phyloP scores from a whole-genome alignment of 2,888 invertebrate genomes.

The Rhimphoctona megacephalus region DNA sequence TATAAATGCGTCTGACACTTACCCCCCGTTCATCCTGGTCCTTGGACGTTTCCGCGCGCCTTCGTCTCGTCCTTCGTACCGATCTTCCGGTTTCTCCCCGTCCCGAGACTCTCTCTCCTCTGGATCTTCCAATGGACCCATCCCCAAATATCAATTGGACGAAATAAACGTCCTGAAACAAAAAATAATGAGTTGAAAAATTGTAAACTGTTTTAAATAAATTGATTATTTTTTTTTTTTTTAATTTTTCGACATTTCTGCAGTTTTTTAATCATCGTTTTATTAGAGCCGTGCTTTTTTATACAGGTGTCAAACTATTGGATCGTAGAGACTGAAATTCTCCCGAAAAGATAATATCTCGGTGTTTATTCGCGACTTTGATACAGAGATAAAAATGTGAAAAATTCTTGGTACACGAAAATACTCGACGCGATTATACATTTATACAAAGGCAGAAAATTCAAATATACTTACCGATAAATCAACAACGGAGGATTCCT shows the following conservation, averaged over 20 bases:
- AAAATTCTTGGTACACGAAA: background rate
- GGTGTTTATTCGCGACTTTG: constrained; percentile 15
- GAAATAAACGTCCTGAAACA: constrained; percentile 35
- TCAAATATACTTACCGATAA: constrained; percentile 52
- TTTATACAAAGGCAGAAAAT: background rate
- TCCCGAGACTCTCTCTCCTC: constrained; percentile 33
- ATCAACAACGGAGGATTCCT: constrained; percentile 58
- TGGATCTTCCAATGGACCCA: constrained; percentile 52
- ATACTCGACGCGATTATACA: background rate
- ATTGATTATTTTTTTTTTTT: background rate
- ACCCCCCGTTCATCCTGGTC: constrained; percentile 64
- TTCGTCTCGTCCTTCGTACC: constrained; percentile 54
- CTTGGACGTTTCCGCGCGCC: constrained; percentile 66
- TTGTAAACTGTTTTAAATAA: background rate
- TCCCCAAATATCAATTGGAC: constrained; percentile 51
- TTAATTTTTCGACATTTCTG: background rate
- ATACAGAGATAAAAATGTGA: constrained; percentile 7
- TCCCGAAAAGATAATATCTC: background rate
- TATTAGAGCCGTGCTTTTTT: no score
- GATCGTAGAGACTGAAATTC: background rate
- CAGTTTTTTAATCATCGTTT: background rate
- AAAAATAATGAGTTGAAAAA: background rate
- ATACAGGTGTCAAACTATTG: background rate
- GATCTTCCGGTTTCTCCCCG: constrained; percentile 63
- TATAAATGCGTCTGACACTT: constrained; percentile 63